Base-by-base conservation (phyloP, 2,797 vertebrate species). In the Chelonia mydas region DNA sequence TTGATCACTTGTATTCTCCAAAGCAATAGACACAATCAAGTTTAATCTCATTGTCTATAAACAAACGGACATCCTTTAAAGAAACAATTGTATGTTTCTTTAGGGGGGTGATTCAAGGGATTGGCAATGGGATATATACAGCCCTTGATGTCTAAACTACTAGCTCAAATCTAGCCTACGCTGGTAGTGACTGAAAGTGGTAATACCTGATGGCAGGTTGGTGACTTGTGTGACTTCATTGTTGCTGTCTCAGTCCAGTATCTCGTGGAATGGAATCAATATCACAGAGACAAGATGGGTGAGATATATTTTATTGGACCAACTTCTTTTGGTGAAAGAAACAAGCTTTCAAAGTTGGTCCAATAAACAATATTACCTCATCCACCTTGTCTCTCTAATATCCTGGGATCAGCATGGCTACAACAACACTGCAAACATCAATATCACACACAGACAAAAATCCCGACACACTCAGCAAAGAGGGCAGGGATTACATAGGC, bases 31-130 rank as follows among this genome's bases (percentile, higher is more conserved):
- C 50, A 50, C 87, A 96, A 83, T 82, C 90, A 74, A 3, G 6
- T 74, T 54, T 78, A 77, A 80, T 11, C 31, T 90, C n/a, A 84
- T 88, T 86, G n/a, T 74, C 68, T 81, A 82, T 93, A 93, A 86
- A 93, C 59, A 92, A 47, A 85, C 54, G 92, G 9, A 87, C 41
- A 90, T 86, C 78, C 93, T 88, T 91, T 49, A 92, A 85, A n/a
- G 82, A 45, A 89, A 78, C 83, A 90, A 94, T 87, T 80, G 74
- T 82, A 92, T 90, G 83, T 45, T 84, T 83, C 47, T 41, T 85
- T n/a, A 83, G 55, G 55, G 65, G 11, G 41, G 55, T 86, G 83
- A 65, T 76, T 85, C 83, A 82, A 59, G 47, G 61, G 28, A 92
- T 65, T 92, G 74, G 65, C 53, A 79, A 51, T 54, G 78, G 25